phyloP scores from a whole-genome alignment of 2,888 invertebrate species.

The Microplitis deprimator region DNA sequence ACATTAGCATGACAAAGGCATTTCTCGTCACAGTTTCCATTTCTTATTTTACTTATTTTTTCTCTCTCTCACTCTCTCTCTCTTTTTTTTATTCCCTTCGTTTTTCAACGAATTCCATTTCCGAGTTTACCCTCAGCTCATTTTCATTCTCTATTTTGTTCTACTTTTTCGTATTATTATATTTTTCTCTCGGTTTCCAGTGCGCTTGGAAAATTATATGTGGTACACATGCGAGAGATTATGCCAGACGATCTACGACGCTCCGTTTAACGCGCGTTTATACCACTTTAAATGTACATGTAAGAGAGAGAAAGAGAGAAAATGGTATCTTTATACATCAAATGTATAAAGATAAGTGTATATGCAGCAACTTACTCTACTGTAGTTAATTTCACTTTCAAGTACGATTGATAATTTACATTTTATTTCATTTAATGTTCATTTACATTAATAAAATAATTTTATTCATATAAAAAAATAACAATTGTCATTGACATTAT shows the following conservation, averaged over 20 bases:
- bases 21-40: conserved; percentile 37
- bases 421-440: too few relatives aligned
- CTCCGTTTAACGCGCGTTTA: conserved; percentile 13
- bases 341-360: neutral
- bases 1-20: conserved; percentile 54
- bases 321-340: neutral
- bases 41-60: conserved; percentile 19
- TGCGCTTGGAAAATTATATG: neutral
- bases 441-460: too few relatives aligned
- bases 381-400: neutral
- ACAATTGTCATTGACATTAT: too few relatives aligned
- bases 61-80: conserved; percentile 10
- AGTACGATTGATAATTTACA: too few relatives aligned
- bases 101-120: conserved; percentile 24
- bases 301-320: neutral
- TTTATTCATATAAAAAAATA: too few relatives aligned
- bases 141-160: conserved; percentile 9
- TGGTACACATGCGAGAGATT: conserved; percentile 6
- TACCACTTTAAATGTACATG: conserved; percentile 27
- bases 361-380: neutral
- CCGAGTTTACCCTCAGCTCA: conserved; percentile 1
- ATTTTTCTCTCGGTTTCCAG: neutral
- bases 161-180: neutral
- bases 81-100: conserved; percentile 21
- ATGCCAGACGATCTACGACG: conserved; percentile 13